Evolutionary conservation across 2,888 invertebrate species (phyloP), one percentile per base, ranked within the genome.

Genomic region (Cheilosia variabilis): DNA sequence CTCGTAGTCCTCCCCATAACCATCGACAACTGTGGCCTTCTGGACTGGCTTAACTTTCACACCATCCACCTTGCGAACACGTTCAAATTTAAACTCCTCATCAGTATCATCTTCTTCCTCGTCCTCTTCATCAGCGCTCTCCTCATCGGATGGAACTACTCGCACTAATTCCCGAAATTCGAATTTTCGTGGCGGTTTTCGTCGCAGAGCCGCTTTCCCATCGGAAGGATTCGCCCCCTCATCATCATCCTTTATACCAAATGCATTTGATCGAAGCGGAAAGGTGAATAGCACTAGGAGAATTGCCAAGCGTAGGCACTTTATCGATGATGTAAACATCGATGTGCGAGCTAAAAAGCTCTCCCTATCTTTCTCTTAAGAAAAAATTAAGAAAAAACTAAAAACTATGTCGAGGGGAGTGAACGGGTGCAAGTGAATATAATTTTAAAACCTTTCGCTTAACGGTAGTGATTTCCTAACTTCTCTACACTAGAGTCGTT

Each of bases 151-250:
- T 4, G 88, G 72, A 50, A 88, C 88, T 68, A 90, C 73, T 62
- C 90, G 90, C 75, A 90, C 89, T 57, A 91, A 89, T 89, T 90
- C 90, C 79, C 90, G 91, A 88, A 91, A 91, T 87, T 91, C 90
- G 62, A 90, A 90, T 87, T 90, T 91, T 13, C 57, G 13, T 13
- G 60, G 62, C 13, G 68, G 10, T 34, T 72, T 86, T 41, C 60
- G 31, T 27, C 72, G 66, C 41, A 86, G 72, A 52, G 65, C 63
- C 4, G 72, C 55, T 7, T 76, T 77, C 37, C 53, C 45, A 5
- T 55, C 78, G 45, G 41, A 58, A 24, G 72, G 43, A 47, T 19
- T 34, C 13, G 24, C 15, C 7, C 63, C 73, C 22, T 69, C 86
- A 52, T 86, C 83, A 45, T 65, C 87, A 62, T 88, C 87, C 27